phyloP scores from a whole-genome alignment of 2,888 invertebrate genomes.

The Acronicta psi region DNA sequence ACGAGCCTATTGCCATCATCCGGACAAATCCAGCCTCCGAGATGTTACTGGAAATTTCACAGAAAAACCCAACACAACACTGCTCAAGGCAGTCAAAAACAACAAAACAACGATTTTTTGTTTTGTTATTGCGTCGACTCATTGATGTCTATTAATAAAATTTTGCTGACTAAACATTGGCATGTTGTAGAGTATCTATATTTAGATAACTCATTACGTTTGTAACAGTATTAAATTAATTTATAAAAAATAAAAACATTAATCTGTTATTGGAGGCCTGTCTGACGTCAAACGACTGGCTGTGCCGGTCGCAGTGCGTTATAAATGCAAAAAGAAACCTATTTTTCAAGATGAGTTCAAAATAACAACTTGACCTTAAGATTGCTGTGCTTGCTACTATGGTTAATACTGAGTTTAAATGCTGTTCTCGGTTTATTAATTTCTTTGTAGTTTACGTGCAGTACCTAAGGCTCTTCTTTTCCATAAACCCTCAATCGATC shows the following conservation, averaged over 20 bases:
- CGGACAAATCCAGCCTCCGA: too few relatives aligned
- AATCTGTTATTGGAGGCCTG: not conserved
- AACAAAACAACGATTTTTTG: not conserved
- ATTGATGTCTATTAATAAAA: conserved; percentile 4
- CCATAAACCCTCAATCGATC: too few relatives aligned
- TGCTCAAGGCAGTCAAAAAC: too few relatives aligned
- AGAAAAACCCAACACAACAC: too few relatives aligned
- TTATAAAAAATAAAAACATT: not conserved
- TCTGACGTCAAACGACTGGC: conserved; percentile 38
- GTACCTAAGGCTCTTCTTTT: too few relatives aligned
- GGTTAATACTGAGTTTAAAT: too few relatives aligned
- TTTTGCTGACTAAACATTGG: not conserved
- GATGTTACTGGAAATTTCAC: too few relatives aligned
- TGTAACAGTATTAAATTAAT: conserved; percentile 1
- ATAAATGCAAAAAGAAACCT: not conserved
- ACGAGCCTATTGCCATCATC: too few relatives aligned
- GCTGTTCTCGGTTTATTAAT: too few relatives aligned
- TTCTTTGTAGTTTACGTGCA: too few relatives aligned
- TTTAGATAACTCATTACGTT: not conserved
- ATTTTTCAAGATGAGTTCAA: conserved; percentile 2
- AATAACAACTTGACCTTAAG: not conserved
- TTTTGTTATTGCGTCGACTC: not conserved
- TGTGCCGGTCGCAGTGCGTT: conserved; percentile 8
- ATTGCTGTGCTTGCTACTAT: too few relatives aligned
- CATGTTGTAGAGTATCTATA: conserved; percentile 8